Evolutionary conservation across 2,888 invertebrate genomes (phyloP), one percentile per base, ranked within the genome.

Genomic region (Dryadula phaetusa): DNA sequence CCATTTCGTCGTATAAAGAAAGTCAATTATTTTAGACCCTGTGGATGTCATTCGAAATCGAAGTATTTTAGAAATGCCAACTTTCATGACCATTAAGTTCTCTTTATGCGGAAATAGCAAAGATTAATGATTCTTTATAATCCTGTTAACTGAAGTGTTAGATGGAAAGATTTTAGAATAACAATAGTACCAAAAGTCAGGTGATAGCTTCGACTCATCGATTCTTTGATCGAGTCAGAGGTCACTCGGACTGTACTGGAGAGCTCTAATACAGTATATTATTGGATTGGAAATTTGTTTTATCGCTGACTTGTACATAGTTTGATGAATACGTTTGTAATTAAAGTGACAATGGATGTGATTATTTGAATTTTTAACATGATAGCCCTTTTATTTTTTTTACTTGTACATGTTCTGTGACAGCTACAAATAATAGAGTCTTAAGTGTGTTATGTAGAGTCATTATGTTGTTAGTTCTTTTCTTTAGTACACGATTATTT

Each of bases 171-270:
- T 77, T 79, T 86, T 82, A 84, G 85, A 77, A 80, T 87, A 89
- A 91, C 90, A 91, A 91, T 91, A 81, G 90, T 58, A 84, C 84
- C 85, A 86, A 78, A 79, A 84, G 80, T 80, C 74, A 82, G 82
- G 84, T 83, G 85, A 85, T 86, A 84, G 82, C 79, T 77, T 76
- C 85, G 82, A 87, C 85, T 87, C 90, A 86, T 87, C 82, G 80
- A 22, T 52, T 66, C 68, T 77, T 83, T 80, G 81, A 82, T 80
- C 76, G 76, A 74, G 83, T 81, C 84, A 83, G 70, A 82, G 83
- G 83, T 88, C 82, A 75, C 67, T 65, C 64, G 68, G 64, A 75
- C 77, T 75, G 77, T 76, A 71, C 75, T 80, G 83, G 82, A 88
- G 86, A 86, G 82, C 81, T 85, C 78, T 81, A 86, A 87, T 88